Conservation (phyloP, 2,888 invertebrate genomes). For the Trichogramma evanescens region DNA sequence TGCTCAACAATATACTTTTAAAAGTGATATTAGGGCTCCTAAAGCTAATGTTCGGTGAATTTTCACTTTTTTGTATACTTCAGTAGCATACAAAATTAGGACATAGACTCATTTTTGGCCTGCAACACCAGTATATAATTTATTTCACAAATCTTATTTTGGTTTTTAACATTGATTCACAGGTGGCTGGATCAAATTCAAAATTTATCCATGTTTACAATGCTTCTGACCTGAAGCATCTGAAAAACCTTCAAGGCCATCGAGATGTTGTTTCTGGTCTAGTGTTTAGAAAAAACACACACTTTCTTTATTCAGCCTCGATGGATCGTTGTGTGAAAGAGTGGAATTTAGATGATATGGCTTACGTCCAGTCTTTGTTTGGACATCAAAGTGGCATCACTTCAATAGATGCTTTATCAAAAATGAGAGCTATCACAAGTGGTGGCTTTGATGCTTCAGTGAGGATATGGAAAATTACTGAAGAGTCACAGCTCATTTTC, state of each 20-base stretch:
- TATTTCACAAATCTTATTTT: not conserved
- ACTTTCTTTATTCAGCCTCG: slow-evolving; percentile 75
- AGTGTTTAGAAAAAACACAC: slow-evolving; percentile 76
- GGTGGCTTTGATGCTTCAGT: slow-evolving; percentile 84
- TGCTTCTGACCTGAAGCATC: slow-evolving; percentile 64
- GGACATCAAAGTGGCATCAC: slow-evolving; percentile 87
- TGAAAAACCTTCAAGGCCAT: slow-evolving; percentile 78
- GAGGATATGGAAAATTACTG: slow-evolving; percentile 92
- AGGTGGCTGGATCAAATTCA: slow-evolving; percentile 62
- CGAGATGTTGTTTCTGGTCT: slow-evolving; percentile 68
- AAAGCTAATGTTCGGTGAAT: too few species aligned
- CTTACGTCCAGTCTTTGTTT: slow-evolving; percentile 89
- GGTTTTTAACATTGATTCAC: slow-evolving; percentile 3
- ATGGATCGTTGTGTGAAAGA: slow-evolving; percentile 80
- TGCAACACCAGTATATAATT: too few species aligned
- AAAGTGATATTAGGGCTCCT: too few species aligned
- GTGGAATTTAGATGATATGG: slow-evolving; percentile 95
- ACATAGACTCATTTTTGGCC: not conserved
- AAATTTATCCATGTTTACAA: slow-evolving; percentile 78
- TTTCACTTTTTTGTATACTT: not conserved
- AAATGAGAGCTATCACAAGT: slow-evolving; percentile 80
- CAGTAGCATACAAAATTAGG: too few species aligned
- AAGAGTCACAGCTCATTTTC: slow-evolving; percentile 93
- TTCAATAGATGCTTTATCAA: slow-evolving; percentile 77
- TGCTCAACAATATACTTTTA: too few species aligned